These are phyloP conservation scores for Ypsolopha scabrella DNA, from an alignment of 2,888 invertebrate species.

Conservation along the genomic window DNA sequence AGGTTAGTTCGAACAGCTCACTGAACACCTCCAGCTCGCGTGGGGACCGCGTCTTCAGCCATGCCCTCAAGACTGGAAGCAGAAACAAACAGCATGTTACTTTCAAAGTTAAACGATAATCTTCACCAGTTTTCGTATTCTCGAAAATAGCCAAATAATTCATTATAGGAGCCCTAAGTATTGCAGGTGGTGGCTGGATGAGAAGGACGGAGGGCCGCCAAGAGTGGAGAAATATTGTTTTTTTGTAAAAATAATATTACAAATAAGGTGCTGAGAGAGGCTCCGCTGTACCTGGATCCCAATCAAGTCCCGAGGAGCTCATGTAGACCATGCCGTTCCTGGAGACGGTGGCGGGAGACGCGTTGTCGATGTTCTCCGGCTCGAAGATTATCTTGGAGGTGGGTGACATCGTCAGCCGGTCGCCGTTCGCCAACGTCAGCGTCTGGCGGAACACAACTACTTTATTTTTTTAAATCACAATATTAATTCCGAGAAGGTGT, in stretches of 20 bases:
- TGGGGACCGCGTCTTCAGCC: constrained; percentile 78
- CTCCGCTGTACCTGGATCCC: constrained; percentile 77
- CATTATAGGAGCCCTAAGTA: too few species aligned
- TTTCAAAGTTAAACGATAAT: neutral
- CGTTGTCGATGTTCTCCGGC: constrained; percentile 97
- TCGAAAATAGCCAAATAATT: too few species aligned
- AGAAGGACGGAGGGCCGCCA: too few species aligned
- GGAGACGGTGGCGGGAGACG: constrained; percentile 97
- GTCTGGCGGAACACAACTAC: too few species aligned
- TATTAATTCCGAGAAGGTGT: too few species aligned
- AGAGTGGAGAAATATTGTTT: too few species aligned
- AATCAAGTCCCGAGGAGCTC: constrained; percentile 95
- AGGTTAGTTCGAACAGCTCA: constrained; percentile 81
- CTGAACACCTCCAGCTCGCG: constrained; percentile 76
- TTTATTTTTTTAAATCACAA: too few species aligned
- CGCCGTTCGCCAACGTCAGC: constrained; percentile 94
- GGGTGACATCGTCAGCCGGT: constrained; percentile 93
- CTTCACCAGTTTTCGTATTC: too few species aligned
- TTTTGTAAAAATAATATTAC: too few species aligned
- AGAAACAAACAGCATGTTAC: constrained; percentile 3
- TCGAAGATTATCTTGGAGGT: constrained; percentile 97
- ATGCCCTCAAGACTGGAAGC: constrained; percentile 80
- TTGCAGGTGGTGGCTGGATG: too few species aligned
- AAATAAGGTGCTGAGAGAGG: neutral
- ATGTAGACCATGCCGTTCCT: constrained; percentile 96